Base-by-base conservation (phyloP, 2,888 invertebrate genomes). In the Phaonia tiefii region DNA sequence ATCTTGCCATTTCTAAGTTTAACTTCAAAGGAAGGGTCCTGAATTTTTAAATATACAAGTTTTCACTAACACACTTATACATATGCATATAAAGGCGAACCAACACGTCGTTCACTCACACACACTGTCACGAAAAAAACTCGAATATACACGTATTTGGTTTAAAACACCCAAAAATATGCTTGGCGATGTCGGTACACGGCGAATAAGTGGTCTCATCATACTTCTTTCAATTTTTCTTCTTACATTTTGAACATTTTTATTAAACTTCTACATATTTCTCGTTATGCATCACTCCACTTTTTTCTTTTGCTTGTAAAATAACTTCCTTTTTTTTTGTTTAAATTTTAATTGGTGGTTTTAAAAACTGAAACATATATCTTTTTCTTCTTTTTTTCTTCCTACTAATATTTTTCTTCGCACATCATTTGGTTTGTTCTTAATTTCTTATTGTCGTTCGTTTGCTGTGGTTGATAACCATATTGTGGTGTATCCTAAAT, bases 401-500 rank as follows among this genome's bases (percentile, higher is more conserved):
- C 60, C 63, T 76, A 58, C 54, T 75, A 72, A 31, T 75, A 72
- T 80, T 22, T 72, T 78, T 26, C 31, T 31, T 75, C 72, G 78
- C 78, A 74, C 70, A 20, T 22, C 63, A 70, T 72, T 77, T 69
- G 63, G 56, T 75, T 77, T 15, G 39, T 26, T 73, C 46, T 17
- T 42, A 5, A 31, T 8, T 60, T 66, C 77, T 83, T 77, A 80
- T 80, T 77, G 83, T 78, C 80, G 75, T 65, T 69, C 51, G 31
- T 26, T 56, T 67, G 69, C 80, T 73, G 51, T 72, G 56, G 72
- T 71, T 73, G 75, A 80, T 80, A 71, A 75, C 78, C 81, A 78
- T 77, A 75, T 80, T 81, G 71, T 88, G 86, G 87, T 86, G 87
- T 86, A 87, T 89, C 88, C 87, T 88, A 87, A 88, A 88, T 89